Percentiles rank a stretch among this genome's conserved stretches.
Evolutionary conservation across 2,888 invertebrate species (phyloP).

Genomic region (Cataglyphis livida): DNA sequence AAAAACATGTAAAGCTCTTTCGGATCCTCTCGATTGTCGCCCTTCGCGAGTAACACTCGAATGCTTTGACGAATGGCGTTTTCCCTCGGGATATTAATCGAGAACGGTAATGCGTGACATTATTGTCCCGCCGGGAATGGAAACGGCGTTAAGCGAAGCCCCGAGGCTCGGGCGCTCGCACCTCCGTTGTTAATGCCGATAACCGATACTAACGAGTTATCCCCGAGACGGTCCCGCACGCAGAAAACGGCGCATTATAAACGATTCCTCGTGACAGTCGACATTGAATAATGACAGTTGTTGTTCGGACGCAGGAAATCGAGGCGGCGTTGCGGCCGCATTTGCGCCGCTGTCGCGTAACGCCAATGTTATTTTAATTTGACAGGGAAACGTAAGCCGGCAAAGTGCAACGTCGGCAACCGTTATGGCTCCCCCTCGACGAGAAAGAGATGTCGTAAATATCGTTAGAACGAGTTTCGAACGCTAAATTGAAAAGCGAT

Average conservation of each 20-base stretch:
- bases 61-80: conserved; percentile 4
- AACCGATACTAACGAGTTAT: conserved; percentile 54
- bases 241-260: conserved; percentile 29
- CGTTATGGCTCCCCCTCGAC: neutral
- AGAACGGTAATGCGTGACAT: conserved; percentile 35
- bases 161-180: conserved; percentile 3
- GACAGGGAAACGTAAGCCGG: conserved; percentile 28
- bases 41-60: neutral
- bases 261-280: conserved; percentile 50
- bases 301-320: conserved; percentile 47
- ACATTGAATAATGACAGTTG: conserved; percentile 56
- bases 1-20: neutral
- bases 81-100: conserved; percentile 32
- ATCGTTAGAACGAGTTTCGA: conserved; percentile 21
- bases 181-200: conserved; percentile 46
- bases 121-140: conserved; percentile 38
- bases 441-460: conserved; percentile 25
- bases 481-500: conserved; percentile 38
- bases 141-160: conserved; percentile 46
- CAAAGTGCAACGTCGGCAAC: neutral
- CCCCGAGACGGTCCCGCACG: conserved; percentile 3
- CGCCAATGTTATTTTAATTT: conserved; percentile 52
- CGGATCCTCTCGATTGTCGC: conserved; percentile 33
- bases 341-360: conserved; percentile 21
- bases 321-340: conserved; percentile 14